These are phyloP conservation scores for Nasua narica DNA, from an alignment of 2,797 vertebrate genomes.

Conservation along the genomic window DNA sequence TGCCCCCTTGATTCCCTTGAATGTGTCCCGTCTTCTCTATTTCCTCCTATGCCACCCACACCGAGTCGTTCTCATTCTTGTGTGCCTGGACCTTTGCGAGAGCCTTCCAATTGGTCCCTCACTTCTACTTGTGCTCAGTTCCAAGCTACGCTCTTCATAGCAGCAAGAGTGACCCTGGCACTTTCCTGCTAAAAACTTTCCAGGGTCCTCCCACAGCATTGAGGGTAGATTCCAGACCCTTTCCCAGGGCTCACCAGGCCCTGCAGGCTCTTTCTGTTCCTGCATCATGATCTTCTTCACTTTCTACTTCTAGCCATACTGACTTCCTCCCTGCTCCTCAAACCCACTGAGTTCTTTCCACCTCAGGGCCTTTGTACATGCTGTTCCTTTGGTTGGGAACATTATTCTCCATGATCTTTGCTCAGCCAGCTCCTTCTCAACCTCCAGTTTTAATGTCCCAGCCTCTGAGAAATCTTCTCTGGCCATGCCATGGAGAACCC, in stretches of 20 bases:
- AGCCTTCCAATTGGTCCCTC: neutral
- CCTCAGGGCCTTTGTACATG: neutral
- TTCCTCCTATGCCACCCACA: neutral
- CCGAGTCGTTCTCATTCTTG: neutral
- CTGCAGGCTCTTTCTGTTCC: neutral
- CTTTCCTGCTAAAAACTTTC: neutral
- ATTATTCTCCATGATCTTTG: neutral
- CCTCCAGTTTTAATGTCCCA: neutral
- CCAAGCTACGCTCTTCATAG: neutral
- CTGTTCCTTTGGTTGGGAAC: neutral
- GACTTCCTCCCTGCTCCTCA: neutral
- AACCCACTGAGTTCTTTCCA: neutral
- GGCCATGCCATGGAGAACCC: neutral
- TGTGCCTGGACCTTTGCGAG: neutral
- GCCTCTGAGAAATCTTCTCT: neutral
- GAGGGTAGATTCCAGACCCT: neutral
- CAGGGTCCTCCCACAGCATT: neutral
- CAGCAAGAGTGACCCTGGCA: neutral
- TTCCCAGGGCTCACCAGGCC: neutral
- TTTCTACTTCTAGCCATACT: neutral
- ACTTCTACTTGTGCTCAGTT: neutral
- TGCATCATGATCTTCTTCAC: fast-evolving
- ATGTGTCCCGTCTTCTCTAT: neutral
- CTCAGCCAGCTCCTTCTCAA: neutral
- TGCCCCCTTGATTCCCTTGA: neutral